These are phyloP conservation scores for Drosophila tripunctata DNA, from an alignment of 2,888 invertebrate species.

Conservation along the genomic window DNA sequence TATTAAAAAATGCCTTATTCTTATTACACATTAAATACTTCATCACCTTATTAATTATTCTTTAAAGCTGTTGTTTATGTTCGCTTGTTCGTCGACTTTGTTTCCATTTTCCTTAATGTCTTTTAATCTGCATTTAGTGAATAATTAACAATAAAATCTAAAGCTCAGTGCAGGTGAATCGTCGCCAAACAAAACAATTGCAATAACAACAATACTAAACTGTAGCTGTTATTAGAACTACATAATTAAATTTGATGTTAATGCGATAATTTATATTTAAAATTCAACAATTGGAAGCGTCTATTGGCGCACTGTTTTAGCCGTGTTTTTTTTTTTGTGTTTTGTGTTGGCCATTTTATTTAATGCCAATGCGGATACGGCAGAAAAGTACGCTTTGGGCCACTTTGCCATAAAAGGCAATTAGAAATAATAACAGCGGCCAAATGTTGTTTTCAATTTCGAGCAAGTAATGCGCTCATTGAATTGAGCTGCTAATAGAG, in stretches of 20 bases:
- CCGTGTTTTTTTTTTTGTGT: conserved; percentile 9
- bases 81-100: neutral
- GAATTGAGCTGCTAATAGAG: conserved; percentile 42
- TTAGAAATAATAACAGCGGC: conserved; percentile 67
- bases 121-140: neutral
- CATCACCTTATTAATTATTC: too few species aligned
- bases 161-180: conserved; percentile 9
- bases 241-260: conserved; percentile 54
- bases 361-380: conserved; percentile 16
- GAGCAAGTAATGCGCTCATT: conserved; percentile 46
- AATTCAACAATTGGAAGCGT: conserved; percentile 33
- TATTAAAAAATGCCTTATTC: too few species aligned
- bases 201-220: neutral
- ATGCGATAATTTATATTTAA: conserved; percentile 52
- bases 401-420: conserved; percentile 43
- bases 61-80: neutral
- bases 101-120: neutral
- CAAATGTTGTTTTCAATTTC: conserved; percentile 51
- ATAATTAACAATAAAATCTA: neutral
- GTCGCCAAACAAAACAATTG: neutral
- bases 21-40: too few species aligned
- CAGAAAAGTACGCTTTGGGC: neutral
- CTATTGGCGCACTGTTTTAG: conserved; percentile 20
- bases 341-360: conserved; percentile 31
- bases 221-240: neutral